A percentile compares a stretch with the other conserved stretches of the same genome.
Conservation (phyloP, 2,888 invertebrate species). For the Lasius platythorax region DNA sequence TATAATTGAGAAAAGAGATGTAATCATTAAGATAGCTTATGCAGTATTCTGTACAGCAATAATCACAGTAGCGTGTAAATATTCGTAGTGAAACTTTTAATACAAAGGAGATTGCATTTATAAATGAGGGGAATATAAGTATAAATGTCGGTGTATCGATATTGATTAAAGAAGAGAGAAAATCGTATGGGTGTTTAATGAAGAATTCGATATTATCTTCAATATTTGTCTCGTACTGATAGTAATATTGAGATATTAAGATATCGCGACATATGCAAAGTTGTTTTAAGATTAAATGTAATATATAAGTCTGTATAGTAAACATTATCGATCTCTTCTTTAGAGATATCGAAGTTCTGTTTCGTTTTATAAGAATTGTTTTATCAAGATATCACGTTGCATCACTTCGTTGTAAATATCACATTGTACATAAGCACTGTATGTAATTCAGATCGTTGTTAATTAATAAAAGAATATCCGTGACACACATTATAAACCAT, state of each 20-base stretch:
- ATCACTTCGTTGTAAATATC: conserved; percentile 81
- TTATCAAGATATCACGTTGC: conserved; percentile 76
- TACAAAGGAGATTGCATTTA: conserved; percentile 29
- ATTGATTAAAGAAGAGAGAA: not conserved
- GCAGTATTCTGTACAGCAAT: conserved; percentile 81
- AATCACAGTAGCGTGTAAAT: conserved; percentile 76
- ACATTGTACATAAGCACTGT: conserved; percentile 83
- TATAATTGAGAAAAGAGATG: not conserved
- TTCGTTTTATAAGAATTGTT: conserved; percentile 79
- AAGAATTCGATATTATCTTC: conserved; percentile 38
- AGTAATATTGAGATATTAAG: conserved; percentile 42
- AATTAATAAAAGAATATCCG: conserved; percentile 83
- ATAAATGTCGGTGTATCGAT: conserved; percentile 22
- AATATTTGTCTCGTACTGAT: conserved; percentile 35
- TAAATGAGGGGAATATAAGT: conserved; percentile 19
- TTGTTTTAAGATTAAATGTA: conserved; percentile 57
- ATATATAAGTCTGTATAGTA: conserved; percentile 62
- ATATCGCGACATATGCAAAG: conserved; percentile 32
- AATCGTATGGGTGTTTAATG: conserved; percentile 20
- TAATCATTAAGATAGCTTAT: conserved; percentile 43
- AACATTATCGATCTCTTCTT: conserved; percentile 54
- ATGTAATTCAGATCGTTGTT: conserved; percentile 83
- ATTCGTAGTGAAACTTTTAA: conserved; percentile 56
- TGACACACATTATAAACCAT: conserved; percentile 60
- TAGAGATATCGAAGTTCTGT: conserved; percentile 75